Percentiles rank a stretch among this genome's conserved stretches.
Evolutionary conservation across 2,888 invertebrate species (phyloP).

Genomic region (Drosophila lutescens): DNA sequence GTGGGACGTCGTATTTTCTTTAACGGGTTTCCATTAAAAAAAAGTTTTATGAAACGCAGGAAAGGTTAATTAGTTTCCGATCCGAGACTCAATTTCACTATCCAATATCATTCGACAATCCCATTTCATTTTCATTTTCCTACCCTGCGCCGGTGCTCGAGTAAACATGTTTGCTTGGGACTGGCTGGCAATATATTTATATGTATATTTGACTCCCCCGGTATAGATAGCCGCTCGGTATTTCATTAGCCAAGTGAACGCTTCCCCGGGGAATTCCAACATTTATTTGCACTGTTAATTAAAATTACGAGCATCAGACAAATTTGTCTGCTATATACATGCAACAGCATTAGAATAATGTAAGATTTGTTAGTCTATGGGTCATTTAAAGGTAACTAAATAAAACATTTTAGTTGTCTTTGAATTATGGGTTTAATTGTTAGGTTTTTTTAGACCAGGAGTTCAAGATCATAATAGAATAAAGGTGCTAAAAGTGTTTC

Average conservation of each 20-base stretch:
- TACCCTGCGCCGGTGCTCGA: constrained; percentile 5
- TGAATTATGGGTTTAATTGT: no score
- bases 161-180: constrained; percentile 37
- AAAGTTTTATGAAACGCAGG: not conserved
- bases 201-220: constrained; percentile 39
- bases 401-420: constrained; percentile 19
- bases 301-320: constrained; percentile 49
- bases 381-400: constrained; percentile 17
- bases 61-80: constrained; percentile 1
- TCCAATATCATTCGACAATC: constrained; percentile 61
- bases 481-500: no score
- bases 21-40: not conserved
- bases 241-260: constrained; percentile 70
- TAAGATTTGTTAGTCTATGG: constrained; percentile 8
- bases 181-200: constrained; percentile 50
- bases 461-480: no score
- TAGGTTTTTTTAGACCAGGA: no score
- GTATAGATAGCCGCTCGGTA: constrained; percentile 21
- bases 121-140: constrained; percentile 3
- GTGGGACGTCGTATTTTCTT: no score
- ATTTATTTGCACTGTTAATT: constrained; percentile 73
- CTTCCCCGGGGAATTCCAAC: constrained; percentile 39
- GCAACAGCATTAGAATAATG: constrained; percentile 1
- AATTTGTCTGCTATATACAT: constrained; percentile 23
- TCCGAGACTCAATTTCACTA: constrained; percentile 33